Base-by-base conservation (phyloP, 2,888 invertebrate genomes). In the Eupithecia centaureata region DNA sequence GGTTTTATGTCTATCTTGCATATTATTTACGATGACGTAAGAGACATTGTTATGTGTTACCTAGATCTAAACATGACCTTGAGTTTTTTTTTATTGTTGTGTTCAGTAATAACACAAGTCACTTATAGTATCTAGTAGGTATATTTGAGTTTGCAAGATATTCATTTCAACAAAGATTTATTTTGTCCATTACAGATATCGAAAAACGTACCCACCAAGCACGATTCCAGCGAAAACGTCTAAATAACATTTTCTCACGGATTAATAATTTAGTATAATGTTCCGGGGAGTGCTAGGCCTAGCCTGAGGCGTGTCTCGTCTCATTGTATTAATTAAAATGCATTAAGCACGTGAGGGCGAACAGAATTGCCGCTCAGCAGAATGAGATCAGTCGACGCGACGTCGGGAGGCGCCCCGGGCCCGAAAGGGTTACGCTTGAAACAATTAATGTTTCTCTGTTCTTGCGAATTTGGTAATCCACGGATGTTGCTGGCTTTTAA, bases 321-420 rank as follows among this genome's bases (percentile, higher is more conserved):
- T 57, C 52, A 64, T 60, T 67, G 61, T 67, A 61, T 51, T 63
- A 73, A 75, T 75, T 75, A 73, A 70, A 73, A 72, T 69, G 70
- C 73, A 69, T 72, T 69, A 63, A 63, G 65, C 60, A 66, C 61
- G 63, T 33, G 65, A 70, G 72, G 68, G 73, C 64, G 65, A 35
- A 30, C 52, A 63, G 59, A 65, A 61, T 61, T 61, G 47, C 64
- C 57, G 32, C 68, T 68, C 65, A 62, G 65, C 62, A 63, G 59
- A 68, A 59, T 68, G 63, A 69, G 65, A 69, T 69, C 47, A 60
- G 60, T 68, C n/a, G 59, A 65, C 63, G 65, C 42, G 61, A 22
- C 54, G 59, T 22, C 54, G 52, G 18, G 15, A 18, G 51, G 32
- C 58, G 63, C 68, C 59, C 47, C 30, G 33, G 47, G 63, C 56